Conservation (phyloP, 2,888 invertebrate species). For the Drosophila fungiperda region DNA sequence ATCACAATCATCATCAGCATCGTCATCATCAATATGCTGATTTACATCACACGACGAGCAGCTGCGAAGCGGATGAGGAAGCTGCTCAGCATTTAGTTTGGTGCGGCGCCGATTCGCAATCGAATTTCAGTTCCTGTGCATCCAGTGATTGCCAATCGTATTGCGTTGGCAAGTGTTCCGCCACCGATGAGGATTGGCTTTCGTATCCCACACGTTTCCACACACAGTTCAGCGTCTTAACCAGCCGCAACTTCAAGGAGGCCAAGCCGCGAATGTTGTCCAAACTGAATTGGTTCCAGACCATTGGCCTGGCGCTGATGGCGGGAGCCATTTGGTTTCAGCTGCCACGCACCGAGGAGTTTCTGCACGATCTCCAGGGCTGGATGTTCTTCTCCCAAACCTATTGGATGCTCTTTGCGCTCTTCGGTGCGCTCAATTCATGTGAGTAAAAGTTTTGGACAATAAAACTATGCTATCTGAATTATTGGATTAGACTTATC, state of each 20-base stretch:
- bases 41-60: constrained; percentile 63
- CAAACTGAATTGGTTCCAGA: constrained; percentile 91
- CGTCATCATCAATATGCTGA: constrained; percentile 57
- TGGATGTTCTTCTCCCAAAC: constrained; percentile 94
- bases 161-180: constrained; percentile 45
- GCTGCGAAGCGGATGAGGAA: constrained; percentile 71
- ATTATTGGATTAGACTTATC: background rate
- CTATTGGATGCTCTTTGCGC: constrained; percentile 93
- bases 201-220: constrained; percentile 92
- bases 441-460: constrained; percentile 86
- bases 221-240: constrained; percentile 91
- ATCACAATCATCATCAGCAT: constrained; percentile 43
- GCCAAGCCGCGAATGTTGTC: constrained; percentile 91
- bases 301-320: constrained; percentile 89
- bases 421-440: constrained; percentile 91
- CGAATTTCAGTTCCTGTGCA: constrained; percentile 88
- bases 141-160: constrained; percentile 85
- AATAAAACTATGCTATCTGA: background rate
- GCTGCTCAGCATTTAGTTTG: constrained; percentile 88
- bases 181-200: constrained; percentile 86
- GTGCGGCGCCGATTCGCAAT: constrained; percentile 87
- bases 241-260: constrained; percentile 91
- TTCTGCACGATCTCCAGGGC: constrained; percentile 91
- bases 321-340: constrained; percentile 93
- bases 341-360: constrained; percentile 90